A percentile compares a stretch with the other conserved stretches of the same genome.
phyloP scores from a whole-genome alignment of 2,113 vertebrate genomes.

The Aleadryas rufinucha region DNA sequence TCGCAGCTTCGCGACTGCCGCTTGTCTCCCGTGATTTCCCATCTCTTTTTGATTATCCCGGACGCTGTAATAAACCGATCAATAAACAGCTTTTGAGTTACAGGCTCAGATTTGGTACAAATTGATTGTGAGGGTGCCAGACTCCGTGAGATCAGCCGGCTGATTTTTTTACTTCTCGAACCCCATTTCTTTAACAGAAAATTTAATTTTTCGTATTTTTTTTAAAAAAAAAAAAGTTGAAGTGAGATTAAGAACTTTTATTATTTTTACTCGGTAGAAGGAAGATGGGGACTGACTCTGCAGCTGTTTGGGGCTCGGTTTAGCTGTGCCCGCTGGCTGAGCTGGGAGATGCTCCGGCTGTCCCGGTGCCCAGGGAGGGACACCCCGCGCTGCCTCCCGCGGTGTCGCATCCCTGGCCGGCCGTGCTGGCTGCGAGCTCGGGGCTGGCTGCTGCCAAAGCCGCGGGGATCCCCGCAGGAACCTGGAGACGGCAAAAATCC shows the following conservation, averaged over 20 bases:
- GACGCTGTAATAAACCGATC: not conserved
- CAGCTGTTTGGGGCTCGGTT: not conserved
- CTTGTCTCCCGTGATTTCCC: not conserved
- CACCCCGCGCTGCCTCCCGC: not conserved
- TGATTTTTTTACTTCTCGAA: not conserved
- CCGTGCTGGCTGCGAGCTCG: not conserved
- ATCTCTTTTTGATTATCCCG: not conserved
- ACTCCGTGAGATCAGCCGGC: not conserved
- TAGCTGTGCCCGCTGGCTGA: not conserved
- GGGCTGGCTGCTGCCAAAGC: not conserved
- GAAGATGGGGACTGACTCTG: not conserved
- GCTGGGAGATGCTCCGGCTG: not conserved
- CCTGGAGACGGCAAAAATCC: not conserved
- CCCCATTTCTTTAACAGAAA: not conserved
- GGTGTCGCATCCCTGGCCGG: not conserved
- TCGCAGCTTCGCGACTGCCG: not conserved
- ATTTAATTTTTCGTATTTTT: not conserved
- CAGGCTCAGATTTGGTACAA: not conserved
- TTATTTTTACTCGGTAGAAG: not conserved
- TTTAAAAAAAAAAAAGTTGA: rapidly evolving
- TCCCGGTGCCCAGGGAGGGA: not conserved
- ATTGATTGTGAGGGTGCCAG: not conserved
- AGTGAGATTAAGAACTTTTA: not conserved
- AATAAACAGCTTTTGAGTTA: not conserved
- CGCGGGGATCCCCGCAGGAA: not conserved